Conservation (phyloP, 1,140 invertebrate genomes). For the Drosophila jambulina region DNA sequence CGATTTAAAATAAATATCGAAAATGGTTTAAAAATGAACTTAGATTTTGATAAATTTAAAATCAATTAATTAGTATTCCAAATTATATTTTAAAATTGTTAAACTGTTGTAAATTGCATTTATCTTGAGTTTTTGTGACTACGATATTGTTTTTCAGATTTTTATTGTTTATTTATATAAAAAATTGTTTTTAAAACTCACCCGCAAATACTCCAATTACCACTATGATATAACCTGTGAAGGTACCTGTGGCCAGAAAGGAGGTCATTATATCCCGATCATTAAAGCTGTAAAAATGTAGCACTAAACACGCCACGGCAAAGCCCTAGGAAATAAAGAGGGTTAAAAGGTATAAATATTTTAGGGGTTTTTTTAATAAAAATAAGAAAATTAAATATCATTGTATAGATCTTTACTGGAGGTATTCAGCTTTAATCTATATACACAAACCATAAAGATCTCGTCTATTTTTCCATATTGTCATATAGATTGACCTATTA, state of each 20-base stretch:
- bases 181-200: conserved; percentile 20
- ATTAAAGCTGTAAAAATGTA: conserved; percentile 84
- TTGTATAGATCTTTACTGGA: too few relatives aligned
- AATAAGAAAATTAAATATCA: too few relatives aligned
- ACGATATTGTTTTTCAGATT: background rate
- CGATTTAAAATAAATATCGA: background rate
- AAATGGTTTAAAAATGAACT: background rate
- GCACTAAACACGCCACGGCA: conserved; percentile 73
- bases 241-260: conserved; percentile 81
- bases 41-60: background rate
- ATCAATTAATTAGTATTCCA: background rate
- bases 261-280: conserved; percentile 84
- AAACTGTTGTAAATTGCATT: too few relatives aligned
- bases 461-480: too few relatives aligned
- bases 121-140: too few relatives aligned
- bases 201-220: conserved; percentile 80
- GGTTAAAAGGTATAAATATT: background rate
- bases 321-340: conserved; percentile 56
- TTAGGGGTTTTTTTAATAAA: too few relatives aligned
- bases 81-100: too few relatives aligned
- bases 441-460: too few relatives aligned
- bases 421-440: too few relatives aligned
- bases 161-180: background rate
- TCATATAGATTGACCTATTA: too few relatives aligned
- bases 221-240: conserved; percentile 80